Conservation (phyloP, 2,888 invertebrate species). For the Auanema freiburgensis region DNA sequence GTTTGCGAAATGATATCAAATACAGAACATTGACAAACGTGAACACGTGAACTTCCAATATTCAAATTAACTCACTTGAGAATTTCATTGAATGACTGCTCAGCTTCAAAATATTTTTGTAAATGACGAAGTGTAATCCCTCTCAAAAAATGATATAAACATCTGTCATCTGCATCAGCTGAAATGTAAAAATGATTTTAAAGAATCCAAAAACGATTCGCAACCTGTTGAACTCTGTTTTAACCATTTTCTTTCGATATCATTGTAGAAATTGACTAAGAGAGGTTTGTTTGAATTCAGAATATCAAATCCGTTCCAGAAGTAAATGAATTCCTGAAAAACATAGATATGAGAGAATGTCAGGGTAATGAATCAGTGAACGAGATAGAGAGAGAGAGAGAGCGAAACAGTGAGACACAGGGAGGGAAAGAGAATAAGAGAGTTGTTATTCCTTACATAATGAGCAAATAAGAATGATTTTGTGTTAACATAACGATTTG, state of each 20-base stretch:
- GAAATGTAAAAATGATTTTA: slow-evolving; percentile 4
- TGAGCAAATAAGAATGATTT: slow-evolving; percentile 79
- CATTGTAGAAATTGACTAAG: slow-evolving; percentile 65
- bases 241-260: slow-evolving; percentile 58
- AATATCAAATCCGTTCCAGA: slow-evolving; percentile 88
- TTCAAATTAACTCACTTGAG: slow-evolving; percentile 7
- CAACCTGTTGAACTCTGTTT: slow-evolving; percentile 49
- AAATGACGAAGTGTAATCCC: slow-evolving; percentile 82
- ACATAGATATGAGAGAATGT: background rate
- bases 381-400: background rate
- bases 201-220: slow-evolving; percentile 1
- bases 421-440: background rate
- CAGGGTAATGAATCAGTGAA: background rate
- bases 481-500: slow-evolving; percentile 79
- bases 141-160: slow-evolving; percentile 76
- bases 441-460: slow-evolving; percentile 67
- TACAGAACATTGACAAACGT: background rate
- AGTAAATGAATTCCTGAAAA: slow-evolving; percentile 78
- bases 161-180: slow-evolving; percentile 49
- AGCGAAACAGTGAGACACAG: background rate
- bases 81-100: slow-evolving; percentile 72
- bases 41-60: background rate
- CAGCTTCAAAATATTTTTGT: slow-evolving; percentile 78
- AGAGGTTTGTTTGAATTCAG: slow-evolving; percentile 74
- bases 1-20: background rate